Evolutionary conservation across 2,113 vertebrate genomes (phyloP).

Genomic region (Ifrita kowaldi): DNA sequence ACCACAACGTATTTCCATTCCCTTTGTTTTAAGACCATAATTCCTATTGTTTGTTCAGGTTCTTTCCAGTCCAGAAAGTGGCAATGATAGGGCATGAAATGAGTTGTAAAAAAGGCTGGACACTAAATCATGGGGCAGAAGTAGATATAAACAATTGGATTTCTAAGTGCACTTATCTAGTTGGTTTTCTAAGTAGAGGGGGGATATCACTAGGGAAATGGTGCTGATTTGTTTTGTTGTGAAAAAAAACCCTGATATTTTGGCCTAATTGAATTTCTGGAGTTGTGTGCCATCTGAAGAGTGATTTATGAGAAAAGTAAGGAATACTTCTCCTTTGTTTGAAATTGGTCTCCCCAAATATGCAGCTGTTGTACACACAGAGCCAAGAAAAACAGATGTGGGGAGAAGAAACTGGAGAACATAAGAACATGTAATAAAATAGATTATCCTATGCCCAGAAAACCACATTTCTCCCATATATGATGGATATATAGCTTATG

Average conservation of each 20-base stretch:
- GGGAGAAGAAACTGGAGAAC: slow-evolving; percentile 25
- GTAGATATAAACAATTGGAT: not conserved
- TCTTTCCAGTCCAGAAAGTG: not conserved
- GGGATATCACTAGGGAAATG: not conserved
- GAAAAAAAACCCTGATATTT: not conserved
- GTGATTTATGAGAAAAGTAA: not conserved
- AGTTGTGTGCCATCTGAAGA: not conserved
- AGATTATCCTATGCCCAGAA: not conserved
- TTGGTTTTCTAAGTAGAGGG: not conserved
- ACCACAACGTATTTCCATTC: not conserved
- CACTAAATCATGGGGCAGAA: not conserved
- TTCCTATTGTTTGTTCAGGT: not conserved
- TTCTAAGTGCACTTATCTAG: not conserved
- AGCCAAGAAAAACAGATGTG: slow-evolving; percentile 19
- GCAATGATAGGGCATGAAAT: not conserved
- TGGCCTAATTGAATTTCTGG: not conserved
- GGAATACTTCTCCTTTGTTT: not conserved
- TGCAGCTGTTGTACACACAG: not conserved
- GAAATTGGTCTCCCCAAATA: not conserved
- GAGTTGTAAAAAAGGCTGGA: not conserved
- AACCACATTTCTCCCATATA: not conserved
- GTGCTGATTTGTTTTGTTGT: not conserved
- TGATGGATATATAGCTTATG: not conserved
- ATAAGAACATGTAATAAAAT: not conserved
- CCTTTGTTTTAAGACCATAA: not conserved